Percentiles rank a stretch among this genome's conserved stretches.
Conservation (phyloP, 2,113 vertebrate genomes). For the Galbula dea region DNA sequence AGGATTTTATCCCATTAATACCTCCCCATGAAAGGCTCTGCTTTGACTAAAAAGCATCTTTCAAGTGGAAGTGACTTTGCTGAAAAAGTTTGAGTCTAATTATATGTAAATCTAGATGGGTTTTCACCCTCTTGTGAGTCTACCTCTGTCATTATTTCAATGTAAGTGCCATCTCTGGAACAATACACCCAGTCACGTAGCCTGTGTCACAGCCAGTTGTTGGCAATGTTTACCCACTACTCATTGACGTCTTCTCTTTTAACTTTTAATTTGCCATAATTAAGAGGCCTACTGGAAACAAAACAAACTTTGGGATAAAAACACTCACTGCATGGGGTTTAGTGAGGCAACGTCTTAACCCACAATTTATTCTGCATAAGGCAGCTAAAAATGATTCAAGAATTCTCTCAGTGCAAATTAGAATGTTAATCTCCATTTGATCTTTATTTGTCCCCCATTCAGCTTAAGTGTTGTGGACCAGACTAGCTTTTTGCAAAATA, state of each 20-base stretch:
- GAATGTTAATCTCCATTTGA: neutral
- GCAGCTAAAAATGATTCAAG: neutral
- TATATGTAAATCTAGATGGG: neutral
- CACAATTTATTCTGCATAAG: neutral
- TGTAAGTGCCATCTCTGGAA: neutral
- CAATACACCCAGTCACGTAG: rapidly evolving
- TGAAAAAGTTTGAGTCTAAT: neutral
- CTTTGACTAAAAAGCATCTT: neutral
- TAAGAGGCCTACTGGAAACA: neutral
- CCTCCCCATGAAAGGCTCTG: neutral
- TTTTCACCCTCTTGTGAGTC: rapidly evolving
- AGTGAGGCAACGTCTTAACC: rapidly evolving
- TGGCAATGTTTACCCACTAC: neutral
- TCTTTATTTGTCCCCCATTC: neutral
- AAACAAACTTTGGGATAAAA: neutral
- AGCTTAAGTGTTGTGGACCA: neutral
- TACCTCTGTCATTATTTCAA: neutral
- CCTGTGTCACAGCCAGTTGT: rapidly evolving
- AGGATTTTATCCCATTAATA: neutral
- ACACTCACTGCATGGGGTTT: rapidly evolving
- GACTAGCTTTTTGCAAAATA: neutral
- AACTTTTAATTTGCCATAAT: neutral
- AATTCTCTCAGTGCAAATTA: neutral
- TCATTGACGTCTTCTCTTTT: neutral
- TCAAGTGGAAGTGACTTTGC: neutral